Base-by-base conservation (phyloP, 2,888 invertebrate species). In the Malachius bipustulatus region DNA sequence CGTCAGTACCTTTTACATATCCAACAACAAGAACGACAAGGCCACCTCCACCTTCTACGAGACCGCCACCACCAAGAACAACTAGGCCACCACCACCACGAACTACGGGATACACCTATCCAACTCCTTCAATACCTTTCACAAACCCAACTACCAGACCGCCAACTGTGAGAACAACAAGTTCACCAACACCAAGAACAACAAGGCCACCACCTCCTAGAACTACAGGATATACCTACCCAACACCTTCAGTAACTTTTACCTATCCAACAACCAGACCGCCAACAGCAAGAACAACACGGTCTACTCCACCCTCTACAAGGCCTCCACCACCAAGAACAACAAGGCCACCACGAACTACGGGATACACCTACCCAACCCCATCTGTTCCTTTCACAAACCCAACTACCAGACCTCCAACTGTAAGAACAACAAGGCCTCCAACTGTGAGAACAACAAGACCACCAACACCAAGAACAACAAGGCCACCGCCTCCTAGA, bases 271-370 rank as follows among this genome's bases (percentile, higher is more conserved):
- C 6, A 19, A 19, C 24, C 6, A 6, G 24, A n/a, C 24, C 24
- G 9, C 24, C 24, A 19, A 6, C 24, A 19, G 6, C 24, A 19
- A n/a, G 13, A 10, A 26, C 16, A 28, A 6, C 35, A 9, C 26
- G 30, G 15, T n/a, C 14, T 15, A 13, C 29, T 36, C 14, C 4
- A 12, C 36, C 26, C 10, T 1, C 24, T 19, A 19, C 6, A 19
- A 19, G 24, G 24, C 24, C 24, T 19, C 24, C 24, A 19, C 24
- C 24, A 19, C 24, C 24, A n/a, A n/a, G n/a, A n/a, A n/a, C n/a
- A n/a, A n/a, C n/a, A n/a, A n/a, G n/a, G 6, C 24, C 24, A 19
- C 24, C 24, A 19, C 24, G 6, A 8, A 19, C 24, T 8, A n/a
- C 6, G 24, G 24, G 24, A 19, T 19, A 19, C n/a, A 6, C 6